Base-by-base conservation (phyloP, 2,888 invertebrate species). In the Timandra comae region DNA sequence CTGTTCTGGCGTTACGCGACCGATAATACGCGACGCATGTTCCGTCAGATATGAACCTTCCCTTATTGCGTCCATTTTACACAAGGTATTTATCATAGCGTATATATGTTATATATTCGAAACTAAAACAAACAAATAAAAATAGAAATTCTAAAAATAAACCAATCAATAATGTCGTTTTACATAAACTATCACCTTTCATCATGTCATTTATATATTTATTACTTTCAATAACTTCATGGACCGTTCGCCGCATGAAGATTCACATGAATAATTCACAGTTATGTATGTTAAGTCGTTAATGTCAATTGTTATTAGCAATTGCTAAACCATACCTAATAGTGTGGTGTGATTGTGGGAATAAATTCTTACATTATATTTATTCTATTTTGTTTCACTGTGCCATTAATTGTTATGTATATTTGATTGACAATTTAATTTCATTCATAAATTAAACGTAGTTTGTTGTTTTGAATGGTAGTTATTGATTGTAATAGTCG, bases 251-350 rank as follows among this genome's bases (percentile, higher is more conserved):
- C 16, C 3, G 16, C 56, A 56, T 53, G 47, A 50, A 55, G 40
- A 41, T 46, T 52, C 38, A 31, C 35, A 53, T 58, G 57, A 54
- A 57, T 55, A 51, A 60, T 57, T 48, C 43, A 52, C 49, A 54
- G 55, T 52, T 58, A 53, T 52, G 51, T 56, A 45, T 41, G 48
- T 39, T 42, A 46, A 51, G 49, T 53, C 44, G 49, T 58, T 61
- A 56, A 55, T 58, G 57, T 61, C 52, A 61, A 59, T 58, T 56
- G 62, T 62, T 61, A 63, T 53, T 52, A 58, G 53, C 35, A 51
- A 50, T 61, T 55, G 54, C 60, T 49, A 52, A 54, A 51, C 55
- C 63, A 42, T 63, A 32, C 35, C 54, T 55, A 62, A 63, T 53
- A 46, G 46, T 38, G 38, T 43, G 37, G 43, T 54, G 48, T 52